phyloP scores from a whole-genome alignment of 2,888 invertebrate genomes.

The Crocallis elinguaria region DNA sequence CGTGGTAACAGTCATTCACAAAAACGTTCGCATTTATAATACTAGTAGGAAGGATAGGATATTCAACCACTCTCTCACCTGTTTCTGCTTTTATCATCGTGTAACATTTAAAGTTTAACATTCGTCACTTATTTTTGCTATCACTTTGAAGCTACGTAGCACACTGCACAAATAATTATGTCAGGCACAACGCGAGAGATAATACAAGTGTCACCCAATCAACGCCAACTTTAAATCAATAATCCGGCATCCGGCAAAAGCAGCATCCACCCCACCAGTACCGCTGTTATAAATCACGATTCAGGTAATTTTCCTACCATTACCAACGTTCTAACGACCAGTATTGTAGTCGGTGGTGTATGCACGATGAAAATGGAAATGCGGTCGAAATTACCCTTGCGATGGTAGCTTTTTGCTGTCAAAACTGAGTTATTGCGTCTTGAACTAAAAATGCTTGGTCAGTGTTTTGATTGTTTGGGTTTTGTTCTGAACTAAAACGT shows the following conservation, averaged over 20 bases:
- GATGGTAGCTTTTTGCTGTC: slow-evolving; percentile 28
- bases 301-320: slow-evolving; percentile 76
- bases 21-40: no score
- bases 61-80: no score
- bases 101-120: no score
- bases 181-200: not conserved
- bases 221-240: no score
- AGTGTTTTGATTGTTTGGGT: slow-evolving; percentile 17
- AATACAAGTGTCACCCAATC: not conserved
- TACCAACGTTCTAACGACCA: slow-evolving; percentile 66
- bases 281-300: slow-evolving; percentile 68
- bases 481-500: not conserved
- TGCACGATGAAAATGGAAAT: slow-evolving; percentile 45
- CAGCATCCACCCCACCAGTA: not conserved
- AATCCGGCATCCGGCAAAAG: slow-evolving; percentile 15
- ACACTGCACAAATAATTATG: no score
- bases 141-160: no score
- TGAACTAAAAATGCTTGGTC: slow-evolving; percentile 24
- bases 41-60: no score
- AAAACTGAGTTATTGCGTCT: slow-evolving; percentile 33
- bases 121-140: no score
- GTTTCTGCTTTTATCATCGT: no score
- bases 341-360: slow-evolving; percentile 61
- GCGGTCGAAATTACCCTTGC: slow-evolving; percentile 25
- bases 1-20: no score